A percentile compares a stretch with the other conserved stretches of the same genome.
Evolutionary conservation across 1,140 invertebrate genomes (phyloP).

Genomic region (Pinna nobilis): DNA sequence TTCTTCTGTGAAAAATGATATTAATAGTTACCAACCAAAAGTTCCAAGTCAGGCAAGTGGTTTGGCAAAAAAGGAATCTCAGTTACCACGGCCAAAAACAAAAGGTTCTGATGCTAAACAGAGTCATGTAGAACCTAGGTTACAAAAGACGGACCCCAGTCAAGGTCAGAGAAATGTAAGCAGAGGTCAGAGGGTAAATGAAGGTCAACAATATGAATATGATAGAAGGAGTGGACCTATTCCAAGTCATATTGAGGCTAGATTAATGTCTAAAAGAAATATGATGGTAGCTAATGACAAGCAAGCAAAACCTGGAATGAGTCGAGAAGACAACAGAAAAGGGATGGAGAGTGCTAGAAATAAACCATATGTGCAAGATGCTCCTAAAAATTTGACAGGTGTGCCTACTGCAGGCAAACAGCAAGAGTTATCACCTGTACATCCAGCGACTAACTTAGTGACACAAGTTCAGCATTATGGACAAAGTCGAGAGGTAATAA

Average conservation of each 20-base stretch:
- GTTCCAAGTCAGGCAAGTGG: background rate
- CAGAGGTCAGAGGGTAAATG: background rate
- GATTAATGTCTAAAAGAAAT: conserved; percentile 9
- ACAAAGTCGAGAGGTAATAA: background rate
- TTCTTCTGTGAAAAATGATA: conserved; percentile 9
- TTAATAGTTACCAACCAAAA: background rate
- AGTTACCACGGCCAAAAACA: conserved; percentile 14
- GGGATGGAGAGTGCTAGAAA: conserved; percentile 4
- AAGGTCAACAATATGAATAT: background rate
- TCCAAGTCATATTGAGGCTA: conserved; percentile 1
- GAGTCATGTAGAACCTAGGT: background rate
- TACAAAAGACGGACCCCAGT: too few relatives aligned
- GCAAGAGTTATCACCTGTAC: conserved; percentile 13
- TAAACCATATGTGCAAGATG: conserved; percentile 2
- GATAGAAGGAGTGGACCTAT: conserved; percentile 1
- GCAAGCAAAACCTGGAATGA: background rate
- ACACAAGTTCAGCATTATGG: conserved; percentile 34
- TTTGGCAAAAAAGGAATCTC: background rate
- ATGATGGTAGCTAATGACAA: background rate
- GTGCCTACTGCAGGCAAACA: background rate
- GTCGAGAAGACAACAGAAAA: background rate
- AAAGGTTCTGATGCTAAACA: conserved; percentile 17
- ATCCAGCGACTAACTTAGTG: conserved; percentile 27
- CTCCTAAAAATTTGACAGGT: background rate
- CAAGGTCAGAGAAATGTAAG: background rate